A percentile compares a stretch with the other conserved stretches of the same genome.
Conservation (phyloP, 2,888 invertebrate species). For the Stegana nigrithorax region DNA sequence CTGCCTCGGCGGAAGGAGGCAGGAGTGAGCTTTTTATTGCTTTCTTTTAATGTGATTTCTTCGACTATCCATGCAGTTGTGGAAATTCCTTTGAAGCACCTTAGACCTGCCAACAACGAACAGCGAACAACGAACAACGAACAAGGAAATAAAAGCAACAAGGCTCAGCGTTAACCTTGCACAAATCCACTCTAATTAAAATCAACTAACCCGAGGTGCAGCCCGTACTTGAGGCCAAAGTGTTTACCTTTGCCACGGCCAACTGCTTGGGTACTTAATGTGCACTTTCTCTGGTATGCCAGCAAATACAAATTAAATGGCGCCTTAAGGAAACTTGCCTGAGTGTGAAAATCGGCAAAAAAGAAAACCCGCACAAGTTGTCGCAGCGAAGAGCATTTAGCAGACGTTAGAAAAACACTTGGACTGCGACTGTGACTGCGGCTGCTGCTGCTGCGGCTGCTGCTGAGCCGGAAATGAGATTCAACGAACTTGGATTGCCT, state of each 20-base stretch:
- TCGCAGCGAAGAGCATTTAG: too few species aligned
- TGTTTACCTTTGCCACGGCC: background rate
- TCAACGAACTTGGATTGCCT: too few species aligned
- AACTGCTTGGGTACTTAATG: background rate
- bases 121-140: too few species aligned
- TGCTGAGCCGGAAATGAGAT: conserved; percentile 7
- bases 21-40: too few species aligned
- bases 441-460: background rate
- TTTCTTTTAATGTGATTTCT: conserved; percentile 7
- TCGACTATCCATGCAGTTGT: too few species aligned
- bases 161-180: conserved; percentile 7
- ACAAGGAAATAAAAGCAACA: background rate
- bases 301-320: background rate
- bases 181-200: conserved; percentile 14
- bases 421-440: background rate
- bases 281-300: background rate
- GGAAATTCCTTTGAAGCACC: too few species aligned
- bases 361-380: too few species aligned
- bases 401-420: background rate
- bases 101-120: too few species aligned
- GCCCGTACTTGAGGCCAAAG: background rate
- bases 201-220: conserved; percentile 10
- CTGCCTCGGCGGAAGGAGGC: too few species aligned
- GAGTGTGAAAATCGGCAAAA: too few species aligned
- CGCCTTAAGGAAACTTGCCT: conserved; percentile 2